Evolutionary conservation across 2,888 invertebrate species (phyloP), one percentile per base, ranked within the genome.

Genomic region (Agonopterix heracliana): DNA sequence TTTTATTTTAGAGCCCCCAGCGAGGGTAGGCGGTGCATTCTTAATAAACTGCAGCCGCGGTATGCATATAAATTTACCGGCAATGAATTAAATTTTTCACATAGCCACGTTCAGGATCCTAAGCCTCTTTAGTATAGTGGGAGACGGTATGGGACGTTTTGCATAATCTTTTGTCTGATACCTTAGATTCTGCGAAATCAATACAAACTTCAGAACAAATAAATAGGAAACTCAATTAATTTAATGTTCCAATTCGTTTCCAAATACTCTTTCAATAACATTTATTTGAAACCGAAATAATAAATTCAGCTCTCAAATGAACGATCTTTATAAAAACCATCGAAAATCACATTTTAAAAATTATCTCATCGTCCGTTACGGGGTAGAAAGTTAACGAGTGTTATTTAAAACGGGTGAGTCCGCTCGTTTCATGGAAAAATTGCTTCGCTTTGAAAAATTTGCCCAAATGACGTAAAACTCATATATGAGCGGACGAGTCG

Each of bases 351-450:
- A 74, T 79, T 78, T 77, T 71, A 66, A 74, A 79, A 76, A 81
- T 83, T 81, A 82, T 81, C 80, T 73, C 64, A 63, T 59, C 61
- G 63, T 66, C 72, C 73, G 75, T 76, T 74, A 72, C 77, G 61
- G 69, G 68, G 71, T 71, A 68, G 72, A 71, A 83, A 81, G 84
- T 84, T 83, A 86, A 86, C 83, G 85, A 85, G 85, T 74, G 82
- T 74, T 84, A 83, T 85, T 86, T 82, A 81, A 78, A 68, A 67
- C 67, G 60, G 62, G 53, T 54, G 57, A 63, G 66, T 59, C 57
- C 60, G 71, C 68, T 67, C 73, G 71, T 72, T 72, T 63, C 62
- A 66, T 63, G 60, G 66, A 76, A 79, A 83, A 84, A 82, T 71
- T 71, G 72, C 73, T 69, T 61, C 63, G 70, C 81, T 83, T 82